A percentile compares a stretch with the other conserved stretches of the same genome.
Evolutionary conservation across 2,797 vertebrate genomes (phyloP).

Genomic region (Sebastes itinus): DNA sequence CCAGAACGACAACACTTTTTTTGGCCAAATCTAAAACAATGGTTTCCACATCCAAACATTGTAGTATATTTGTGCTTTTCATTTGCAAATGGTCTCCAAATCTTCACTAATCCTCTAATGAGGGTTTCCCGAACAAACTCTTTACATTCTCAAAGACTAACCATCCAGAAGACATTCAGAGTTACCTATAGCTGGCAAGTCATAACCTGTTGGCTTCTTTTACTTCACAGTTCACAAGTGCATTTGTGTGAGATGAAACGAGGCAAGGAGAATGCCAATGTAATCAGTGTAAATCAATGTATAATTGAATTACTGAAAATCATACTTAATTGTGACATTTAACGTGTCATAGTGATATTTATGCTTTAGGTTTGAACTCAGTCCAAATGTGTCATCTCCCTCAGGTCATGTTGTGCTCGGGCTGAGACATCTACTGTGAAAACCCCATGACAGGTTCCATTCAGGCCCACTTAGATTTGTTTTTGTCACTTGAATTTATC

Average conservation of each 20-base stretch:
- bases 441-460: slow-evolving; percentile 21
- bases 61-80: neutral
- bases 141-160: neutral
- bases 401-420: slow-evolving; percentile 2
- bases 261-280: neutral
- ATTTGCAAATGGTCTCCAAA: neutral
- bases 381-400: slow-evolving; percentile 6
- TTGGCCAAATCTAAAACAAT: neutral
- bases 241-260: neutral
- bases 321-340: slow-evolving; percentile 7
- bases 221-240: no score
- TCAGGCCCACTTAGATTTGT: slow-evolving; percentile 16
- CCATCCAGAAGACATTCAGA: neutral
- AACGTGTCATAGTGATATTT: neutral
- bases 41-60: neutral
- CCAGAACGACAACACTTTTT: neutral
- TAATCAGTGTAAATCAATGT: neutral
- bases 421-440: slow-evolving; percentile 14
- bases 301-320: slow-evolving; percentile 4
- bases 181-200: neutral
- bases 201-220: neutral
- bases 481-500: slow-evolving; percentile 38
- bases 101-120: neutral
- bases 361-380: neutral
- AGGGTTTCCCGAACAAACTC: neutral